These are phyloP conservation scores for Andrena cerasifolii DNA, from an alignment of 1,140 invertebrate genomes.

Conservation along the genomic window DNA sequence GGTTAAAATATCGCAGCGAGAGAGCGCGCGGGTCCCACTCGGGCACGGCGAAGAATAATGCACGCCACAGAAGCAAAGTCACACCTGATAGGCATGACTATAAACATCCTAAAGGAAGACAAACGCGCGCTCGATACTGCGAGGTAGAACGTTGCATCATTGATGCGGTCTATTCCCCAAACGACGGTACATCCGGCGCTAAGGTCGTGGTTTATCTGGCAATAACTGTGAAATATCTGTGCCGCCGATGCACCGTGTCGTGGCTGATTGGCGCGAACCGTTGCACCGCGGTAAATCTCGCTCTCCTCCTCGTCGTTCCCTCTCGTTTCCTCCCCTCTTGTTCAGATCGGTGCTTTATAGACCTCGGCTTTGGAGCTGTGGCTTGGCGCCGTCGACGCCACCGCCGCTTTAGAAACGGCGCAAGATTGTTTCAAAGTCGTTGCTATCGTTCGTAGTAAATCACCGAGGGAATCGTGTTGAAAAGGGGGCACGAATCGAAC, in stretches of 20 bases:
- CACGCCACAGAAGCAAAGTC: conserved; percentile 46
- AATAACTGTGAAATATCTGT: conserved; percentile 80
- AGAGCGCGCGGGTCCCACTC: not conserved
- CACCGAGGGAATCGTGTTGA: conserved; percentile 72
- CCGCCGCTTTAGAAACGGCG: not conserved
- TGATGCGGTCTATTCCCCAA: conserved; percentile 80
- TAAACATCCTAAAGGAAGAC: conserved; percentile 79
- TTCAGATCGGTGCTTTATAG: not conserved
- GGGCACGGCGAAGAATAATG: conserved; percentile 43
- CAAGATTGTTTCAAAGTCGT: not conserved
- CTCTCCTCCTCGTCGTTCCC: not conserved
- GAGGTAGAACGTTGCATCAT: conserved; percentile 78
- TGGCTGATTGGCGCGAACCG: conserved; percentile 75
- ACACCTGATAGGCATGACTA: conserved; percentile 70
- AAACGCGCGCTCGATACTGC: conserved; percentile 76
- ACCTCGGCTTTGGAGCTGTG: not conserved
- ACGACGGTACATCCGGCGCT: conserved; percentile 76
- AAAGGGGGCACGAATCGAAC: conserved; percentile 7
- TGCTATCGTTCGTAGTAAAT: not conserved
- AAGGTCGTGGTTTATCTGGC: conserved; percentile 79
- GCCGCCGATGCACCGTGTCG: conserved; percentile 64
- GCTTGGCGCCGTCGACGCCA: too few relatives aligned
- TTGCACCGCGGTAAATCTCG: conserved; percentile 72
- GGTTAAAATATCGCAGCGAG: not conserved
- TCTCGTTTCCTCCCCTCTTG: not conserved